Evolutionary conservation across 2,888 invertebrate species (phyloP).

Genomic region (Sminthurinus aureus): DNA sequence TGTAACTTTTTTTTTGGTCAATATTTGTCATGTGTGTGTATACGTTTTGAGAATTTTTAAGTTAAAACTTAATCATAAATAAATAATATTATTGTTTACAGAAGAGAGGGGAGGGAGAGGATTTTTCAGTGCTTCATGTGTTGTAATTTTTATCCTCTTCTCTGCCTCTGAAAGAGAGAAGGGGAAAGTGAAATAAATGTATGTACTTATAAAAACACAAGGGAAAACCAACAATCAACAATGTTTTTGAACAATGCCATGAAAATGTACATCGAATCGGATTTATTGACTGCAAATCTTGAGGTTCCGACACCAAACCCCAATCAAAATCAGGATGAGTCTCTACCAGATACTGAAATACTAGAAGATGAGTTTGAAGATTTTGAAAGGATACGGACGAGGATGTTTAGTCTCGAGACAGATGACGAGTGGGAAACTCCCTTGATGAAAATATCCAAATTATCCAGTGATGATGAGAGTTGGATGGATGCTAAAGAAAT

Average conservation of each 20-base stretch:
- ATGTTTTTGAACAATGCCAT: neutral
- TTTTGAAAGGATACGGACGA: neutral
- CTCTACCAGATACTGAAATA: neutral
- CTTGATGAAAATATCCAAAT: constrained; percentile 53
- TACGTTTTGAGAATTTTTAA: no score
- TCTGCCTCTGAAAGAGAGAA: no score
- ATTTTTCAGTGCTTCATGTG: no score
- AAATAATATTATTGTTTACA: no score
- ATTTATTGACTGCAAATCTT: neutral
- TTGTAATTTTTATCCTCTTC: no score
- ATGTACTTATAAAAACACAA: neutral
- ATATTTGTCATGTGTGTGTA: no score
- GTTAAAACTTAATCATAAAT: no score
- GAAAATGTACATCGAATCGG: neutral
- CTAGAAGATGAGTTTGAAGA: neutral
- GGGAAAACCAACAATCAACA: no score
- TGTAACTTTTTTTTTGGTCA: no score
- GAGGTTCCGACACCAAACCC: no score
- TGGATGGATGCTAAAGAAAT: constrained; percentile 57
- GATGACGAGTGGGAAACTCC: constrained; percentile 59
- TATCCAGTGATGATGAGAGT: constrained; percentile 55
- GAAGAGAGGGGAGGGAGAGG: no score
- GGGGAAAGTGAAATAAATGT: no score
- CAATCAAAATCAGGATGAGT: neutral
- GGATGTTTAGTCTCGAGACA: constrained; percentile 28